Evolutionary conservation across 2,888 invertebrate genomes (phyloP).

Genomic region (Acheta domesticus): DNA sequence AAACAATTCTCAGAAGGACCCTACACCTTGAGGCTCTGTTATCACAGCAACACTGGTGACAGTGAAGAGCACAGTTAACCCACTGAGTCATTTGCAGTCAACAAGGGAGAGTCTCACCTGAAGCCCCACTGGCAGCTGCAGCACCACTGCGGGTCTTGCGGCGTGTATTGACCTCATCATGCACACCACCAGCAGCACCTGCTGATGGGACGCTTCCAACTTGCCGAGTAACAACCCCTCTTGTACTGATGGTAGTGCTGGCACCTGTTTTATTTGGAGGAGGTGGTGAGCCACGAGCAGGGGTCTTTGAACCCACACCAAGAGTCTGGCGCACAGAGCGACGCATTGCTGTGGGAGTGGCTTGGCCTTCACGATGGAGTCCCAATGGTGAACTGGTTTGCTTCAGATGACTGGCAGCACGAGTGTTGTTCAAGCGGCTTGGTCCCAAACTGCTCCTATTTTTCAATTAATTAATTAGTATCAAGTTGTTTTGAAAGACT

Average conservation of each 20-base stretch:
- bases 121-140: conserved; percentile 37
- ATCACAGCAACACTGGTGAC: conserved; percentile 3
- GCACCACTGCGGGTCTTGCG: conserved; percentile 42
- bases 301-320: conserved; percentile 28
- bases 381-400: background rate
- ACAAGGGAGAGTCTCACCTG: conserved; percentile 18
- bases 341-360: conserved; percentile 27
- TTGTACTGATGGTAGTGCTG: background rate
- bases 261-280: background rate
- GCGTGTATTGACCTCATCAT: conserved; percentile 40
- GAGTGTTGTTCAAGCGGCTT: background rate
- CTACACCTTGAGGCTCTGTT: background rate
- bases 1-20: background rate
- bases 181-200: background rate
- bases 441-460: background rate
- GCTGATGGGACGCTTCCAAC: background rate
- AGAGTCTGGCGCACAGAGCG: conserved; percentile 31
- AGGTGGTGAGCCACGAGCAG: conserved; percentile 22
- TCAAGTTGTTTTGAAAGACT: too few species aligned
- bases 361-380: background rate
- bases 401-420: background rate
- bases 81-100: background rate
- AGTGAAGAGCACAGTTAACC: conserved; percentile 5
- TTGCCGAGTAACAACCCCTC: background rate
- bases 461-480: too few species aligned